Evolutionary conservation across 1,140 invertebrate species (phyloP).

Genomic region (Aphelinus atriplicis): DNA sequence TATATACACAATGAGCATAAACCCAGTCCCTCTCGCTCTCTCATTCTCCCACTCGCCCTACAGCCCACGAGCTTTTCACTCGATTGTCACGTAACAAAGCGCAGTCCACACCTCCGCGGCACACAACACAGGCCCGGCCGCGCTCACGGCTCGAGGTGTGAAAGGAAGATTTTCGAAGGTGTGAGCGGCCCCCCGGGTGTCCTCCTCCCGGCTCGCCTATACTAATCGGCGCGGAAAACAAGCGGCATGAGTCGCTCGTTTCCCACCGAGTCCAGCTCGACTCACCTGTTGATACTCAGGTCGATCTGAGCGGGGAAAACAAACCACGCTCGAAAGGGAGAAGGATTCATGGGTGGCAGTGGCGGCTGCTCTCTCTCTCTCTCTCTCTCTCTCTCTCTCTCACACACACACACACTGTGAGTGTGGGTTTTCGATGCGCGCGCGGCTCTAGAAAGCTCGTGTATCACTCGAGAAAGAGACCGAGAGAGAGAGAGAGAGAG

Average conservation of each 20-base stretch:
- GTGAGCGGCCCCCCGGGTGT: slow-evolving; percentile 55
- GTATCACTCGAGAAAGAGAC: no score
- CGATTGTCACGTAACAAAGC: slow-evolving; percentile 13
- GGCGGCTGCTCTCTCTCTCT: neutral
- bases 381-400: slow-evolving; percentile 3
- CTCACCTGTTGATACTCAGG: slow-evolving; percentile 1
- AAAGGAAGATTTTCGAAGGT: slow-evolving; percentile 54
- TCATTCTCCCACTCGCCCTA: no score
- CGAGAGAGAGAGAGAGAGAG: no score
- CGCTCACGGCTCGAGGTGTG: slow-evolving; percentile 43
- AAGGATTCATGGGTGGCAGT: slow-evolving; percentile 15
- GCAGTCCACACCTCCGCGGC: neutral
- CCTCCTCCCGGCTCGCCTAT: slow-evolving; percentile 43
- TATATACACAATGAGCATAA: neutral
- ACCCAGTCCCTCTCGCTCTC: neutral
- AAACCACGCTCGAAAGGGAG: slow-evolving; percentile 1
- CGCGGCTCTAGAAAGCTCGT: no score
- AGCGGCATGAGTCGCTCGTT: slow-evolving; percentile 58
- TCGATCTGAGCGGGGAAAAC: slow-evolving; percentile 4
- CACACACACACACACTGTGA: no score
- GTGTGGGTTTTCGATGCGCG: no score
- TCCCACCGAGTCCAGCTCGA: slow-evolving; percentile 14
- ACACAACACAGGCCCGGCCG: neutral
- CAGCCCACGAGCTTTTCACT: no score
- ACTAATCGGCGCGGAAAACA: slow-evolving; percentile 60